These are phyloP conservation scores for Lucifuga dentata DNA, from an alignment of 2,113 vertebrate genomes.

Conservation along the genomic window DNA sequence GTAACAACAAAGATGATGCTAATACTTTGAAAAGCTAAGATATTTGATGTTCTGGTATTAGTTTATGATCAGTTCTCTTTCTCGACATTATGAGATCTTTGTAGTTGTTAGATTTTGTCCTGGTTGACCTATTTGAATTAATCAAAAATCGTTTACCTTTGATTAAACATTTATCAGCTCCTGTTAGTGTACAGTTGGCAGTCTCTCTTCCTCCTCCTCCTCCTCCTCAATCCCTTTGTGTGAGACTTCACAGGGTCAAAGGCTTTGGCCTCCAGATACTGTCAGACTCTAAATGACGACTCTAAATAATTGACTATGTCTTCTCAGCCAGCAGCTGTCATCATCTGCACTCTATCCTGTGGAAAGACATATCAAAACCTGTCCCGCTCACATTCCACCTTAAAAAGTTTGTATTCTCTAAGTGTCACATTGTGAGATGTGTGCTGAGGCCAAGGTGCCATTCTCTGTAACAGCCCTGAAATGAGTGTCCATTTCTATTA, in stretches of 20 bases:
- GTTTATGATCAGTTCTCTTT: no score
- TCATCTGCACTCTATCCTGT: conserved; percentile 22
- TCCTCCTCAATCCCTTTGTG: not conserved
- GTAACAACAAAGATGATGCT: no score
- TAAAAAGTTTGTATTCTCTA: conserved; percentile 6
- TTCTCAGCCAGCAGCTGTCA: conserved; percentile 13
- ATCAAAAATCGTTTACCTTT: conserved; percentile 12
- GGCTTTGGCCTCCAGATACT: conserved; percentile 17
- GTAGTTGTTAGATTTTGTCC: not conserved
- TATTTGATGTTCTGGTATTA: no score
- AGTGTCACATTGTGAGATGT: not conserved
- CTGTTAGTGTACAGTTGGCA: conserved; percentile 15
- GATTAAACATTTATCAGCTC: conserved; percentile 56
- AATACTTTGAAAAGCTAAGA: no score
- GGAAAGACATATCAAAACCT: conserved; percentile 16
- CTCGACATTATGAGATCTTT: not conserved
- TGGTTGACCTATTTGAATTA: conserved; percentile 40
- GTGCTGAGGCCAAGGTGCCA: conserved; percentile 26
- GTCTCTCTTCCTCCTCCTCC: not conserved
- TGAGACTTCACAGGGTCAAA: conserved; percentile 5
- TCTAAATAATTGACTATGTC: conserved; percentile 56
- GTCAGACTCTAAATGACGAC: conserved; percentile 25
- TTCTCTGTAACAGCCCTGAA: conserved; percentile 10
- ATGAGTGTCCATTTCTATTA: not conserved
- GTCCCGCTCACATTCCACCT: not conserved